Evolutionary conservation across 2,113 vertebrate genomes (phyloP), one percentile per base, ranked within the genome.

Genomic region (Acanthisitta chloris): DNA sequence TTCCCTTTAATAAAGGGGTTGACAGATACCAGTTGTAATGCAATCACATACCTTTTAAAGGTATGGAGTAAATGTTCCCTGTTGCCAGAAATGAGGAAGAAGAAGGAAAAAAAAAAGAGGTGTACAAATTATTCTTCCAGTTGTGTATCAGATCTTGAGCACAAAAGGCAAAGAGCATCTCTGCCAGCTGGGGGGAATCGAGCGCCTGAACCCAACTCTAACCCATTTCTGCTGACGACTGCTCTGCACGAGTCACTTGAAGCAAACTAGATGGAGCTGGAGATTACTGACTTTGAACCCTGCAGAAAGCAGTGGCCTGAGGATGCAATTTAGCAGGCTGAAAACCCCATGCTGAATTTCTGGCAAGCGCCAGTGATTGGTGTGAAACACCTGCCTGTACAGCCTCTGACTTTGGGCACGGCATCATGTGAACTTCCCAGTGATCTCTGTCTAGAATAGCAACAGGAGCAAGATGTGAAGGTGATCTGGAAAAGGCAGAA

Each of bases 181-280:
- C 70, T 74, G 87, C 70, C 67, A 81, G 66, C 48, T 62, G 81
- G 74, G 92, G 81, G 95, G 93, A 95, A 87, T 85, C 55, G 59
- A 36, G 54, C 20, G 38, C 88, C 91, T 92, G 94, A 96, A 78
- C 86, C 86, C 92, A 86, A 17, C 17, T 38, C 84, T 92, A 55
- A 88, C 92, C 92, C 90, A 46, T 91, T 96, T 90, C 93, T 86
- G 88, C 82, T 95, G 91, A 96, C 90, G 67, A 93, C 77, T 81
- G 64, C 92, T 87, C 80, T 90, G 96, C 76, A 42, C 92, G 81
- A 97, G 71, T 82, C 92, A 71, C 77, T 94, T 93, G 72, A 95
- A 97, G 93, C 92, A 88, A 96, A 90, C 92, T 93, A 87, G 90
- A 97, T 89, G 91, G 94, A 97, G 83, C 84, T 92, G 91, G 92